Conservation (phyloP, 2,113 vertebrate genomes). For the Catharus bicknelli region DNA sequence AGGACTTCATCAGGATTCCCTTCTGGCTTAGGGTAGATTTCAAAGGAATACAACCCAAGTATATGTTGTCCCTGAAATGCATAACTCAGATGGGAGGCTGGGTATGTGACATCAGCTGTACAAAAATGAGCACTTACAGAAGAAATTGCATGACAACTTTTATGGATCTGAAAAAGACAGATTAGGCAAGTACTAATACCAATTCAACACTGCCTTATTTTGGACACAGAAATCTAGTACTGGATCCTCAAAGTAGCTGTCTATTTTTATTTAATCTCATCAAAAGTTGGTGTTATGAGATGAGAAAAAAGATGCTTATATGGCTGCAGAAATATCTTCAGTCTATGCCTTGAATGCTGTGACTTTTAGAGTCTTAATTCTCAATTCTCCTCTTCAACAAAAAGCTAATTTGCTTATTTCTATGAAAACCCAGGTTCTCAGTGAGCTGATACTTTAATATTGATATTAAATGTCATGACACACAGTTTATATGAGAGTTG, state of each 20-base stretch:
- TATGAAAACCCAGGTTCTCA: background rate
- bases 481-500: background rate
- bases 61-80: background rate
- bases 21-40: background rate
- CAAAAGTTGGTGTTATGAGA: background rate
- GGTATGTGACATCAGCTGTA: background rate
- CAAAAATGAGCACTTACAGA: background rate
- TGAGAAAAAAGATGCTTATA: background rate
- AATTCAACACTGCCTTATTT: background rate
- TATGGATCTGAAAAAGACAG: background rate
- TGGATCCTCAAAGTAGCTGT: background rate
- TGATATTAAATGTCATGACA: background rate
- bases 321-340: background rate
- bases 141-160: background rate
- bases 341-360: background rate
- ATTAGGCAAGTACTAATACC: background rate
- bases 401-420: background rate
- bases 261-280: background rate
- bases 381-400: background rate
- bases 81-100: background rate
- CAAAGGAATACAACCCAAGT: rapidly evolving
- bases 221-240: background rate
- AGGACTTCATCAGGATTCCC: background rate
- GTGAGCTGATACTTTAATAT: background rate
- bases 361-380: background rate